A percentile compares a stretch with the other conserved stretches of the same genome.
Conservation (phyloP, 1,140 invertebrate species). For the Dufourea novaeangliae region DNA sequence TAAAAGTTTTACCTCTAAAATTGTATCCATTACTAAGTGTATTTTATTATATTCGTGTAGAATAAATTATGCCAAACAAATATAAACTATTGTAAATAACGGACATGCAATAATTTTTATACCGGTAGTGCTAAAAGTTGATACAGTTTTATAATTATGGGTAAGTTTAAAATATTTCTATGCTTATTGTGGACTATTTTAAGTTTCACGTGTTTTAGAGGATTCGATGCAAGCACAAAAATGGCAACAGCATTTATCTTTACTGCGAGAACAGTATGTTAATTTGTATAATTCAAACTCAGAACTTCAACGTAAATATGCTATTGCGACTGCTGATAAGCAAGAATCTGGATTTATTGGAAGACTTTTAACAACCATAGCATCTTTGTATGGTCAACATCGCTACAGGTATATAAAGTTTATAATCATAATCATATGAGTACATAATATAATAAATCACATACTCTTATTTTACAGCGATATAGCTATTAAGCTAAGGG, state of each 20-base stretch:
- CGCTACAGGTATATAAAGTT: conserved; percentile 85
- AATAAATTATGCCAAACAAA: conserved; percentile 2
- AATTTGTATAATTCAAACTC: conserved; percentile 92
- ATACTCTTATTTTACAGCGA: conserved; percentile 83
- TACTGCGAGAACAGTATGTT: conserved; percentile 95
- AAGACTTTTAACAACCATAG: conserved; percentile 89
- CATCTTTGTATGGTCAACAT: conserved; percentile 89
- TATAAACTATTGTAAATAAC: conserved; percentile 9
- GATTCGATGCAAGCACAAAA: conserved; percentile 82
- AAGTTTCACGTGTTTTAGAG: conserved; percentile 55
- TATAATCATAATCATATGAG: not conserved
- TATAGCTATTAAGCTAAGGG: conserved; percentile 87
- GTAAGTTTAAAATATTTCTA: conserved; percentile 35
- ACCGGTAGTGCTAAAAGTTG: not conserved
- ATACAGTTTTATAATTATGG: conserved; percentile 42
- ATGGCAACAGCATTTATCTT: conserved; percentile 91
- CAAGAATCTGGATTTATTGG: conserved; percentile 90
- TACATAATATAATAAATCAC: not conserved
- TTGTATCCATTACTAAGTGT: no score
- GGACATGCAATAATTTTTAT: conserved; percentile 36
- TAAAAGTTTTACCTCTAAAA: not conserved
- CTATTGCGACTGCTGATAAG: conserved; percentile 85
- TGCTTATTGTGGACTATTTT: not conserved
- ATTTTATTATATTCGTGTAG: not conserved
- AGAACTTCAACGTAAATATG: conserved; percentile 92